phyloP scores from a whole-genome alignment of 2,113 vertebrate genomes.

The Engystomops pustulosus region DNA sequence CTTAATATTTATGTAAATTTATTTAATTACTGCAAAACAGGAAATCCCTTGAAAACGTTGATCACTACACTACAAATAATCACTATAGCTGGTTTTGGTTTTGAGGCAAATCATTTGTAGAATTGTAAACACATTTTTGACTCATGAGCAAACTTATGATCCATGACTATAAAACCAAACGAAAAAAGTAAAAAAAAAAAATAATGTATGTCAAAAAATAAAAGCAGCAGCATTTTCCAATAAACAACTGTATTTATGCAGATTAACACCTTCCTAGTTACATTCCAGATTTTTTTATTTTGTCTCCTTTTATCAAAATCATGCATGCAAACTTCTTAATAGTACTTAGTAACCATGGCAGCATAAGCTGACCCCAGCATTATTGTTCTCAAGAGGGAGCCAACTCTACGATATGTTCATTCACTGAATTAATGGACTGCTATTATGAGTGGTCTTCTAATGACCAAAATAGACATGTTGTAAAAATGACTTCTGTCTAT shows the following conservation, averaged over 20 bases:
- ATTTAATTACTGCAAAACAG: too few species aligned
- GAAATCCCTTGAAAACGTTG: too few species aligned
- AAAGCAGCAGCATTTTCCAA: slow-evolving; percentile 25
- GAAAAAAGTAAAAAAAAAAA: background rate
- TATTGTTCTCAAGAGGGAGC: slow-evolving; percentile 84
- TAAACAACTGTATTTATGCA: slow-evolving; percentile 33
- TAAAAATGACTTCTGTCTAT: slow-evolving; percentile 69
- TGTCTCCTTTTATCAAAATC: slow-evolving; percentile 79
- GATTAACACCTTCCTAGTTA: slow-evolving; percentile 64
- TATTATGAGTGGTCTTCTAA: slow-evolving; percentile 74
- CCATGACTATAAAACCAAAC: too few species aligned
- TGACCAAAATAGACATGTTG: slow-evolving; percentile 74
- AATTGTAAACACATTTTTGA: too few species aligned
- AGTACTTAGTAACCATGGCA: slow-evolving; percentile 84
- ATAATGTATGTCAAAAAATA: background rate
- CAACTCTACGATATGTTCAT: slow-evolving; percentile 85
- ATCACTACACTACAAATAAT: too few species aligned
- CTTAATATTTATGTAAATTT: too few species aligned
- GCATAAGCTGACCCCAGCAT: slow-evolving; percentile 81
- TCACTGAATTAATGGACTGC: slow-evolving; percentile 92
- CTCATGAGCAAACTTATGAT: too few species aligned
- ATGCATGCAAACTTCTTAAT: slow-evolving; percentile 81
- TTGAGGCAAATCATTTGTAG: too few species aligned
- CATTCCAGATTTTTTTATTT: slow-evolving; percentile 58
- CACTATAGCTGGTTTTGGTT: too few species aligned